phyloP scores from a whole-genome alignment of 1,140 invertebrate species.

The Brachionus calyciflorus region DNA sequence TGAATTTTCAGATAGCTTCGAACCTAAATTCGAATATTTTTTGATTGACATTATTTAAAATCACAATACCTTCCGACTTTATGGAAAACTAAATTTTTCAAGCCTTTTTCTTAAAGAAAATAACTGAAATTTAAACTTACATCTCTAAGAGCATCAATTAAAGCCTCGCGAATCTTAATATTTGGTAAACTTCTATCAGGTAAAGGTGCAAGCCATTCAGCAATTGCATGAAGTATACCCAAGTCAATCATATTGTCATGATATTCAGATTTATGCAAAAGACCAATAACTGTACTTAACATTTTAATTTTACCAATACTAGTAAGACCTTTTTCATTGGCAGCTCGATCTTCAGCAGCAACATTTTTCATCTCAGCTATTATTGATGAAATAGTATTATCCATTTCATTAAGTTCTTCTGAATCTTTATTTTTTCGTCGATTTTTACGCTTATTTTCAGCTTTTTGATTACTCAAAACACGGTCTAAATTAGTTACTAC shows the following conservation, averaged over 20 bases:
- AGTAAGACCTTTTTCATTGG: conserved; percentile 9
- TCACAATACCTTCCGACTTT: too few species aligned
- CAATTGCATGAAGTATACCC: conserved; percentile 38
- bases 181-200: conserved; percentile 92
- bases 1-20: too few species aligned
- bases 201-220: conserved; percentile 94
- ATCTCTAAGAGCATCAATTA: conserved; percentile 81
- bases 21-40: too few species aligned
- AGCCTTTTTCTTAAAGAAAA: too few species aligned
- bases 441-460: conserved; percentile 5
- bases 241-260: conserved; percentile 11
- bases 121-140: too few species aligned
- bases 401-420: conserved; percentile 39
- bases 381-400: conserved; percentile 4
- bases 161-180: conserved; percentile 79
- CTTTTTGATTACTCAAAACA: conserved; percentile 4
- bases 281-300: conserved; percentile 5
- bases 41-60: too few species aligned
- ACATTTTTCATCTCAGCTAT: conserved; percentile 45
- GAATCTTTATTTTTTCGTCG: not conserved
- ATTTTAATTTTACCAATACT: conserved; percentile 25
- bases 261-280: conserved; percentile 28
- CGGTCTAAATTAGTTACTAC: not conserved
- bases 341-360: conserved; percentile 40
- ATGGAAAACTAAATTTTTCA: too few species aligned